These are phyloP conservation scores for Ametastegia equiseti DNA, from an alignment of 2,888 invertebrate species.

Conservation along the genomic window DNA sequence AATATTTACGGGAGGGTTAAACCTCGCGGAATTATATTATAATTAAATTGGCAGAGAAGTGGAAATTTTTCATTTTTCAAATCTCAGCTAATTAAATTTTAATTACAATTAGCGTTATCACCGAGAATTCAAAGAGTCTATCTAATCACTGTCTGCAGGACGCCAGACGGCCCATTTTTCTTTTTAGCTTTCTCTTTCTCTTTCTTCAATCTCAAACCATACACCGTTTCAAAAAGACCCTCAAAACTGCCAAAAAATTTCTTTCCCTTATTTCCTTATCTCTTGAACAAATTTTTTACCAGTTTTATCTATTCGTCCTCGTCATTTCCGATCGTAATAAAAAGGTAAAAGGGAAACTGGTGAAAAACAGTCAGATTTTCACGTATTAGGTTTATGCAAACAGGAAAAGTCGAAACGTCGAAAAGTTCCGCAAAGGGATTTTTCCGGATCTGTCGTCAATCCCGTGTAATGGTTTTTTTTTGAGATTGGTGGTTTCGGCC, in stretches of 20 bases:
- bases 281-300: not conserved
- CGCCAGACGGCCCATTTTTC: not conserved
- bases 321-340: conserved; percentile 24
- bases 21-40: conserved; percentile 33
- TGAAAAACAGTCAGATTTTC: conserved; percentile 22
- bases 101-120: conserved; percentile 16
- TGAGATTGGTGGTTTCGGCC: too few relatives aligned
- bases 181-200: not conserved
- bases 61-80: conserved; percentile 19
- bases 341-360: not conserved
- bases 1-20: conserved; percentile 19
- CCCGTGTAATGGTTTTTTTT: not conserved
- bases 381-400: not conserved
- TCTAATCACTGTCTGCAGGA: not conserved
- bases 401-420: not conserved
- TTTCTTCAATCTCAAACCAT: not conserved
- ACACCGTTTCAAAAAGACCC: not conserved
- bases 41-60: conserved; percentile 14
- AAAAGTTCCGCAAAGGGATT: not conserved
- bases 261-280: not conserved
- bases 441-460: not conserved
- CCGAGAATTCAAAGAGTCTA: not conserved
- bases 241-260: not conserved
- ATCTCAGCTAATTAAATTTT: conserved; percentile 22
- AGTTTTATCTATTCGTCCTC: not conserved